Evolutionary conservation across 2,797 vertebrate genomes (phyloP).

Genomic region (Hydrolagus colliei): DNA sequence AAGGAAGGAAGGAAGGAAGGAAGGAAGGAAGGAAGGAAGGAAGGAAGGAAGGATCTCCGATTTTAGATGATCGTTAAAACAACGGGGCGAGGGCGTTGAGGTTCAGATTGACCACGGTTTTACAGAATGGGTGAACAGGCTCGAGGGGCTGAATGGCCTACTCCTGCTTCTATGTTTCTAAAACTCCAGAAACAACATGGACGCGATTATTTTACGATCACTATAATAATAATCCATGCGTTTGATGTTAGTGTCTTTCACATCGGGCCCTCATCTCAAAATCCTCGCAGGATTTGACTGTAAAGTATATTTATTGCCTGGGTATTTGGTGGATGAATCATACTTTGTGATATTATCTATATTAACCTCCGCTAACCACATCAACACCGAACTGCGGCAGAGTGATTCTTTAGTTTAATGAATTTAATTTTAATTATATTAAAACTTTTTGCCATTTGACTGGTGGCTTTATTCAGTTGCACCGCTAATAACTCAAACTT

Average conservation of each 20-base stretch:
- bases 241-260: no score
- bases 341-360: background rate
- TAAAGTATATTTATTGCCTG: no score
- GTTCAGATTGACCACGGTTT: no score
- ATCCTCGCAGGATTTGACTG: no score
- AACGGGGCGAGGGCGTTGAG: no score
- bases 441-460: background rate
- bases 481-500: background rate
- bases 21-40: no score
- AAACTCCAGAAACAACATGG: background rate
- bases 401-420: constrained; percentile 3
- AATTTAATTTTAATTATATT: background rate
- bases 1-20: background rate
- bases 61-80: constrained; percentile 4
- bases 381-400: background rate
- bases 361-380: background rate
- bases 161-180: no score
- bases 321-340: no score
- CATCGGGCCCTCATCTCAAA: no score
- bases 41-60: background rate
- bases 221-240: no score
- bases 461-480: background rate
- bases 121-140: no score
- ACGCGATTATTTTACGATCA: background rate
- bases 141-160: no score